phyloP scores from a whole-genome alignment of 1,140 invertebrate species.

The Antheraea pernyi region DNA sequence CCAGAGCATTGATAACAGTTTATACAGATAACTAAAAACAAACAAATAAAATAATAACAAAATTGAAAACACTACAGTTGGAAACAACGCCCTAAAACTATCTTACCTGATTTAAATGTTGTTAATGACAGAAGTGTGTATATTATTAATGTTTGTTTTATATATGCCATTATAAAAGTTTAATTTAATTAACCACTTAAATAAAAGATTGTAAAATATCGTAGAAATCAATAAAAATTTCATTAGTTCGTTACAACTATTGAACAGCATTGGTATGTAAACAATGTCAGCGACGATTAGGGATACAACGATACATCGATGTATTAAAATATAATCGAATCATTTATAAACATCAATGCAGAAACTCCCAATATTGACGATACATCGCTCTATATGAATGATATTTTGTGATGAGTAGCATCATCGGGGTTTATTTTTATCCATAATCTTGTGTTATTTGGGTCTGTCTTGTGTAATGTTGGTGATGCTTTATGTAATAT shows the following conservation, averaged over 20 bases:
- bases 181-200: not conserved
- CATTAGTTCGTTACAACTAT: not conserved
- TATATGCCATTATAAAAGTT: not conserved
- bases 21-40: constrained; percentile 82
- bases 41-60: constrained; percentile 36
- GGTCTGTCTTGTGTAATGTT: too few relatives aligned
- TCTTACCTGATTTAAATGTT: constrained; percentile 29
- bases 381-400: too few relatives aligned
- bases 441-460: too few relatives aligned
- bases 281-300: too few relatives aligned
- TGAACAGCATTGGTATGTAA: too few relatives aligned
- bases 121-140: constrained; percentile 17
- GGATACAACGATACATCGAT: too few relatives aligned
- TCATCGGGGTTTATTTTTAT: too few relatives aligned
- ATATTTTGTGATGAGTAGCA: too few relatives aligned
- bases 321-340: too few relatives aligned
- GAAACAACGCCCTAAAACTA: constrained; percentile 45
- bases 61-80: constrained; percentile 25
- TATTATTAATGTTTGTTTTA: not conserved
- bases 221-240: not conserved
- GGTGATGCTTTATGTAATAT: too few relatives aligned
- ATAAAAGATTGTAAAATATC: not conserved
- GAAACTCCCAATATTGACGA: too few relatives aligned
- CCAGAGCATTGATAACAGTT: constrained; percentile 95
- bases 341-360: too few relatives aligned